Base-by-base conservation (phyloP, 2,888 invertebrate genomes). In the Formica aserva region DNA sequence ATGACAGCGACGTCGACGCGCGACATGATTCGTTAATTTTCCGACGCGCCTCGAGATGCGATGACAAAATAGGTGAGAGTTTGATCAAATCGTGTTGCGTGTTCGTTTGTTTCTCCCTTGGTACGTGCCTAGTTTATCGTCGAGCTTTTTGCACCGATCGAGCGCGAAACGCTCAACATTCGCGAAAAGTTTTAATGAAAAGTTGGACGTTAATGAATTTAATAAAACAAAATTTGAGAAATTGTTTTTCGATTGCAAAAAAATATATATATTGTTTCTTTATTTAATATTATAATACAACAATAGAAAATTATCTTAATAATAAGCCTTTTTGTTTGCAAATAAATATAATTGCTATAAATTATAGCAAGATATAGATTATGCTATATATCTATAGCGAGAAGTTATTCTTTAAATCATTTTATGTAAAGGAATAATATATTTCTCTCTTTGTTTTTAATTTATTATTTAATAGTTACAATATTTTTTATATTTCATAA, bases 1-100 rank as follows among this genome's bases (percentile, higher is more conserved):
- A 75, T 75, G 26, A 66, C 52, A 35, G 18, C 52, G n/a, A 62
- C 52, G 32, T 22, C 29, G 32, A 66, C 29, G 55, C 41, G 15
- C 29, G 77, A 57, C 29, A 41, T 32, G 45, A 48, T 62, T 71
- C 35, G 72, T 80, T 80, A 80, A 80, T 82, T 77, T 76, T 76
- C 48, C 66, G n/a, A 72, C 60, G 45, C 76, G 26, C 38, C 69
- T 60, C 60, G 60, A 78, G 71, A 60, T 69, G 32, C 32, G 38
- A 38, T 41, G 55, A 77, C 55, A 77, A 78, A 78, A 69, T 45
- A 11, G 29, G 45, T 11, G 41, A 15, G 6, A 52, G 52, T 18
- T 71, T 60, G 60, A 48, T 80, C 72, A 72, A 72, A 72, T 13
- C 35, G 26, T 35, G 72, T 45, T 48, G 32, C 29, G 6, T 13